Percentiles rank a stretch among this genome's conserved stretches.
Evolutionary conservation across 2,797 vertebrate genomes (phyloP).

Genomic region (Anomalospiza imberbis): DNA sequence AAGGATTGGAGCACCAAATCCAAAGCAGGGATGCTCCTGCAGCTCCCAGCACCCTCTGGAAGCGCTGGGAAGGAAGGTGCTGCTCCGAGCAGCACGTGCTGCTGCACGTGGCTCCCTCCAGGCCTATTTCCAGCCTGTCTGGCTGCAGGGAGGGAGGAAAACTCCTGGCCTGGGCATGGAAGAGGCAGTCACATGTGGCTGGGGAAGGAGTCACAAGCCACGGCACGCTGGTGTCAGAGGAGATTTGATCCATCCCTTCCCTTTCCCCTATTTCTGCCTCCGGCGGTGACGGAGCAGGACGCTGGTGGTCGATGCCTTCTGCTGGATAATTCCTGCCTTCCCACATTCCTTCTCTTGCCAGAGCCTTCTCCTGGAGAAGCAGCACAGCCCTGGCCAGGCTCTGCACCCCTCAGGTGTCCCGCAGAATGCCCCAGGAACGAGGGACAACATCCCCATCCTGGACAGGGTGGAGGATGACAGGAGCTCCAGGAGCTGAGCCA

Average conservation of each 20-base stretch:
- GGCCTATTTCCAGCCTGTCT: not conserved
- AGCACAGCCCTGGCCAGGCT: not conserved
- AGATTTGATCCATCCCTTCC: slow-evolving; percentile 11
- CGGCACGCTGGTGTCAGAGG: not conserved
- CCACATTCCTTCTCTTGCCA: not conserved
- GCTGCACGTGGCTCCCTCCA: not conserved
- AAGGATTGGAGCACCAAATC: accelerated
- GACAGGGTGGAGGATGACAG: accelerated
- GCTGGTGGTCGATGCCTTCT: not conserved
- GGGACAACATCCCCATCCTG: no score
- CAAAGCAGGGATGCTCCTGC: not conserved
- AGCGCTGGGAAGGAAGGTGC: not conserved
- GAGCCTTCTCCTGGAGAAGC: not conserved
- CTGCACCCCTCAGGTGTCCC: not conserved
- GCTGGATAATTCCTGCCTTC: not conserved
- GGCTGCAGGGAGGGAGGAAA: not conserved
- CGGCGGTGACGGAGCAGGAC: not conserved
- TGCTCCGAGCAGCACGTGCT: not conserved
- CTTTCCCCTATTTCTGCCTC: slow-evolving; percentile 1
- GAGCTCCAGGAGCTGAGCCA: not conserved
- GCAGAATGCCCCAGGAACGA: not conserved
- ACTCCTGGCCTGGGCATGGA: not conserved
- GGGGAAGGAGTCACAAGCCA: not conserved
- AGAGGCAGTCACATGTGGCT: not conserved
- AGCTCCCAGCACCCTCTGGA: not conserved